Evolutionary conservation across 2,113 vertebrate species (phyloP), one percentile per base, ranked within the genome.

Genomic region (Sclerurus mexicanus): DNA sequence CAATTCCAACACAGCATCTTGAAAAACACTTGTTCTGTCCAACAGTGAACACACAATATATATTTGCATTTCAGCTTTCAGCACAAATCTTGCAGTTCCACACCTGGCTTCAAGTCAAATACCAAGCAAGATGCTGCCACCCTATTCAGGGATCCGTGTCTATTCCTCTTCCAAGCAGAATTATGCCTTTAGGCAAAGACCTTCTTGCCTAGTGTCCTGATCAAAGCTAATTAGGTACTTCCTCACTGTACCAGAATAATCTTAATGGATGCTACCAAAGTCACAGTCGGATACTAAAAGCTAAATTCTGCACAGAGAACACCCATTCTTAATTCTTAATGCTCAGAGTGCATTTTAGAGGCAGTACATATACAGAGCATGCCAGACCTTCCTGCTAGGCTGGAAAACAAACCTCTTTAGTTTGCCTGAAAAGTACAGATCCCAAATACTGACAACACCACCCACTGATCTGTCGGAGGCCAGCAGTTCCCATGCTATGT

Each of bases 111-210:
- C 24, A 67, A 75, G 33, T 44, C 39, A 77, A 80, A 59, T 22
- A 69, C 28, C 37, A 72, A 66, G 35, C 5, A 79, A 88, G 52
- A 72, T 8, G 7, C 44, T 81, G 76, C 23, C 24, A 52, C 15
- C 40, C 25, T 31, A 1, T 10, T 75, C 23, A n/a, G 44, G 19
- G 31, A 82, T 56, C 31, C 0, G 0, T 5, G 2, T 33, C 55
- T 55, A 8, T 58, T 53, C 37, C 56, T 73, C 79, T 52, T 63
- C 35, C 39, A 44, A 63, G 72, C 46, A 90, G 40, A 73, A 50
- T n/a, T 40, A 78, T 25, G 35, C 67, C 67, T 73, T 58, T 12
- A 69, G 76, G 79, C 82, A 86, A 88, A 80, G 30, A 3, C 42
- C 35, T 88, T 88, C 75, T n/a, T 44, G 52, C 71, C 47, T 49